phyloP scores from a whole-genome alignment of 1,140 invertebrate species.

The Mercenaria mercenaria region DNA sequence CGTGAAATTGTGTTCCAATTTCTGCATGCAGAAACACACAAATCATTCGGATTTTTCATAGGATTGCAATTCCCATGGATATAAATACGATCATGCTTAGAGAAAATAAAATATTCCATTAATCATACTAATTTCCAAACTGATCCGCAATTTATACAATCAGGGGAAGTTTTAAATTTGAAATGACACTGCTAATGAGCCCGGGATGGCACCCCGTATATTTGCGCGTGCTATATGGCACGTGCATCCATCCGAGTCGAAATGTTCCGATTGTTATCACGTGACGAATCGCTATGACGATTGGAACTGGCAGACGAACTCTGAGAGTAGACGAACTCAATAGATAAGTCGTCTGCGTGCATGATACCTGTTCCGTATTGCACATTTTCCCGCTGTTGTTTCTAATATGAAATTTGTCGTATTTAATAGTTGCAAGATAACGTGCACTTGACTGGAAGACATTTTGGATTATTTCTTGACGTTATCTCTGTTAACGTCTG shows the following conservation, averaged over 20 bases:
- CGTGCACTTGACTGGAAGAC: conserved; percentile 32
- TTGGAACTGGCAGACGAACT: conserved; percentile 58
- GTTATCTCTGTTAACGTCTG: conserved; percentile 46
- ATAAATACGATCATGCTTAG: not conserved
- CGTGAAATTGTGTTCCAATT: no score
- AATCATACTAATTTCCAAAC: conserved; percentile 19
- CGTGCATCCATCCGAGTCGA: conserved; percentile 61
- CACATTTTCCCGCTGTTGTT: conserved; percentile 46
- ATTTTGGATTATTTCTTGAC: conserved; percentile 30
- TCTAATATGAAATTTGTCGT: conserved; percentile 65
- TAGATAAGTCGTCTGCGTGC: conserved; percentile 34
- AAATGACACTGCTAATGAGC: conserved; percentile 63
- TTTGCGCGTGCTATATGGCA: conserved; percentile 65
- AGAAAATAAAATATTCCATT: conserved; percentile 15
- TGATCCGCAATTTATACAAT: conserved; percentile 18
- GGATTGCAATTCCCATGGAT: conserved; percentile 2
- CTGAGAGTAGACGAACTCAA: not conserved
- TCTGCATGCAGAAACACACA: not conserved
- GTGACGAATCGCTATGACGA: conserved; percentile 53
- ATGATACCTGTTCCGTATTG: conserved; percentile 13
- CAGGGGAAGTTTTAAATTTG: conserved; percentile 39
- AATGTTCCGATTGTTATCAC: conserved; percentile 63
- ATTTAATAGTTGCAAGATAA: conserved; percentile 55
- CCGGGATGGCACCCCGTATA: conserved; percentile 55
- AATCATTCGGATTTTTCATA: not conserved